Conservation (phyloP, 1,140 invertebrate genomes). For the Drosophila nigrodunni region DNA sequence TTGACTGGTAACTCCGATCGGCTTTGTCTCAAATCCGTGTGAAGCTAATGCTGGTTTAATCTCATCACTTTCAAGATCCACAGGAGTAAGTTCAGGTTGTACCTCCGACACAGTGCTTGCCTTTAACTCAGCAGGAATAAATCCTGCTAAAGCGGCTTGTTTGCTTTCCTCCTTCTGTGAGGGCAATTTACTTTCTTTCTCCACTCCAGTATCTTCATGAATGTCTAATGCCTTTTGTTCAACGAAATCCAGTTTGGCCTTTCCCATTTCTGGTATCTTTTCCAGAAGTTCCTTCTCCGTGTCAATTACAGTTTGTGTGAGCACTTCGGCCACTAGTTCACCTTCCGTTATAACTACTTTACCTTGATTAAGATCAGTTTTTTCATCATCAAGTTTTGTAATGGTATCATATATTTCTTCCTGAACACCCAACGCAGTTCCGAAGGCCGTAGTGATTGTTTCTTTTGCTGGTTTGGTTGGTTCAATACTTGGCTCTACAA, state of each 20-base stretch:
- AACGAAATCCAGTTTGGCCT: conserved; percentile 52
- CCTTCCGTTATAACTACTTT: conserved; percentile 79
- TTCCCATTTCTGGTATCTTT: conserved; percentile 15
- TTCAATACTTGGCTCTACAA: conserved; percentile 26
- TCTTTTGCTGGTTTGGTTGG: conserved; percentile 43
- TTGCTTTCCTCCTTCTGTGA: background rate
- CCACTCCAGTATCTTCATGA: conserved; percentile 47
- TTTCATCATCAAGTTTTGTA: conserved; percentile 5
- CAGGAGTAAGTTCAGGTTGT: conserved; percentile 32
- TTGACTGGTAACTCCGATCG: conserved; percentile 47
- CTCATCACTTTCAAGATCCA: conserved; percentile 28
- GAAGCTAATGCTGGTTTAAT: conserved; percentile 22
- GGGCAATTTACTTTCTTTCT: conserved; percentile 37
- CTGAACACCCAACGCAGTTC: conserved; percentile 43
- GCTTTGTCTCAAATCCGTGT: conserved; percentile 39
- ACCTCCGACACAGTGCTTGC: conserved; percentile 47
- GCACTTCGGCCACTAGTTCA: conserved; percentile 57
- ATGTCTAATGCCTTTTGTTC: conserved; percentile 63
- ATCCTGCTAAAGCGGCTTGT: conserved; percentile 35
- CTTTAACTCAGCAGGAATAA: conserved; percentile 38
- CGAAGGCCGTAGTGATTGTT: conserved; percentile 38
- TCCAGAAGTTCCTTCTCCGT: conserved; percentile 36
- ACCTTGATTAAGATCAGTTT: conserved; percentile 17
- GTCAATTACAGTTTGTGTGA: conserved; percentile 48
- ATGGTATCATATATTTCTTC: conserved; percentile 46